These are phyloP conservation scores for Tiliacea aurago DNA, from an alignment of 2,888 invertebrate species.

Conservation along the genomic window DNA sequence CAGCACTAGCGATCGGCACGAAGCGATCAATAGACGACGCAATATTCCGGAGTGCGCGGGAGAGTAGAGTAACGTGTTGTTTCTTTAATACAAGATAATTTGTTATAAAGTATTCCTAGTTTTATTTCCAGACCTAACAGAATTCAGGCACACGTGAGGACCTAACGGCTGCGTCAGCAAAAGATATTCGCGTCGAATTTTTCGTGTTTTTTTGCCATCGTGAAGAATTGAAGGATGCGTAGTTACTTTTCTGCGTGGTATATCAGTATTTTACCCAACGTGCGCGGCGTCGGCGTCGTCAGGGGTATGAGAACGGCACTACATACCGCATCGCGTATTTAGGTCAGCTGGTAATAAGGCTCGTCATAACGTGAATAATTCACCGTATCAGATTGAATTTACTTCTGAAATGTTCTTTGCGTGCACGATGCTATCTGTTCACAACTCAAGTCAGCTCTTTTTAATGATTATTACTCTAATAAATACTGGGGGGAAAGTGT, in stretches of 20 bases:
- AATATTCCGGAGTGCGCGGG: too few species aligned
- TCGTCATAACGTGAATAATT: constrained; percentile 81
- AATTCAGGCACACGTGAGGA: too few species aligned
- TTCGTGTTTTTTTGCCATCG: too few species aligned
- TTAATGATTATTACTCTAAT: constrained; percentile 50
- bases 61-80: too few species aligned
- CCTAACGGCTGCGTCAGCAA: too few species aligned
- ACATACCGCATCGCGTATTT: constrained; percentile 73
- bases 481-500: constrained; percentile 26
- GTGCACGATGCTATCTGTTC: constrained; percentile 66
- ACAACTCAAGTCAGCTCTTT: constrained; percentile 41
- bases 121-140: too few species aligned
- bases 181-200: too few species aligned
- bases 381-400: constrained; percentile 76
- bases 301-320: constrained; percentile 63
- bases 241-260: constrained; percentile 17
- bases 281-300: constrained; percentile 57
- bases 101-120: too few species aligned
- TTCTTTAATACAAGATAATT: too few species aligned
- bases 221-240: constrained; percentile 1
- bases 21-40: too few species aligned
- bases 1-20: too few species aligned
- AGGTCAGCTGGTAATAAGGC: constrained; percentile 82
- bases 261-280: constrained; percentile 38
- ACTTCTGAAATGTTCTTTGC: constrained; percentile 67